phyloP scores from a whole-genome alignment of 2,113 vertebrate species.

The Ardeotis arabs region DNA sequence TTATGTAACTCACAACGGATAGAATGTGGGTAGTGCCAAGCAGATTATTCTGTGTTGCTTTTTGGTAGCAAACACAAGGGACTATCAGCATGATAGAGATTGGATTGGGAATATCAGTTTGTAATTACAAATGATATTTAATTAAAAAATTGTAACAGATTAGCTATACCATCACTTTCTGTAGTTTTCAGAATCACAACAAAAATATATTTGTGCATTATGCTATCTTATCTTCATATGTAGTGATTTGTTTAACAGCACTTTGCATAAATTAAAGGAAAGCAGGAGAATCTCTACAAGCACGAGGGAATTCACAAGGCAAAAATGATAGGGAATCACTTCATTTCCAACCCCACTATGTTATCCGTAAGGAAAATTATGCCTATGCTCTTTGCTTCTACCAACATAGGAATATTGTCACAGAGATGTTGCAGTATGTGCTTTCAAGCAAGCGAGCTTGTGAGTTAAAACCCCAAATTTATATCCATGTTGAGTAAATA shows the following conservation, averaged over 20 bases:
- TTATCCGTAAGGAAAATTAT: background rate
- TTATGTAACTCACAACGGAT: background rate
- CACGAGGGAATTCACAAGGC: conserved; percentile 24
- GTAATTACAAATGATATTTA: conserved; percentile 61
- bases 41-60: background rate
- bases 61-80: conserved; percentile 20
- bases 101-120: conserved; percentile 51
- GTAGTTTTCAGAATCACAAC: conserved; percentile 68
- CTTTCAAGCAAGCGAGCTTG: background rate
- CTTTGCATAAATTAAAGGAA: conserved; percentile 66
- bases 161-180: conserved; percentile 61
- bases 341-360: background rate
- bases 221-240: conserved; percentile 62
- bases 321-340: conserved; percentile 20
- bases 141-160: conserved; percentile 67
- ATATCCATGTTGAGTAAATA: background rate
- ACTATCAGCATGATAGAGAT: conserved; percentile 12
- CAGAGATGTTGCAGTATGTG: background rate
- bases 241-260: conserved; percentile 72
- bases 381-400: background rate
- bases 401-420: background rate
- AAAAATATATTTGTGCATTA: conserved; percentile 62
- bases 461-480: background rate
- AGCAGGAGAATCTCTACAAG: conserved; percentile 51
- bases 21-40: background rate